Conservation (phyloP, 2,797 vertebrate species). For the Pterois miles region DNA sequence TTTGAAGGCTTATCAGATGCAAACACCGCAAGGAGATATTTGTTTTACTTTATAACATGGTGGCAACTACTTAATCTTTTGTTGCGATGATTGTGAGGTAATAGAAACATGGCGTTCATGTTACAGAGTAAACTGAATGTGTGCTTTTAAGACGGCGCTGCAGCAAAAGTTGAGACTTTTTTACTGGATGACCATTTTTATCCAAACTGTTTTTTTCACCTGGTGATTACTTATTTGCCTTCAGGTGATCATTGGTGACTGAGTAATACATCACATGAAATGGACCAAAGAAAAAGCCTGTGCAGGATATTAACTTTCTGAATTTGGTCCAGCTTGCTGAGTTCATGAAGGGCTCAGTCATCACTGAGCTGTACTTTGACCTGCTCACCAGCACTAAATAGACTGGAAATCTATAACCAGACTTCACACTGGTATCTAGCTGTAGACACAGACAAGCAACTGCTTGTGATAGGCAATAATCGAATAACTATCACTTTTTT, state of each 20-base stretch:
- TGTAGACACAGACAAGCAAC: too few species aligned
- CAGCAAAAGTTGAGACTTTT: background rate
- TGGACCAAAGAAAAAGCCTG: background rate
- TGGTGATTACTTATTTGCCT: background rate
- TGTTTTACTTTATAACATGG: too few species aligned
- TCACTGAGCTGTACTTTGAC: background rate
- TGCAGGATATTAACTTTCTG: background rate
- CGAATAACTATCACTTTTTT: too few species aligned
- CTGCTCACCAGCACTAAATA: background rate
- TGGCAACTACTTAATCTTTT: background rate
- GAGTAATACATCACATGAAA: background rate
- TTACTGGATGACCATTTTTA: background rate
- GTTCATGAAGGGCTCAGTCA: background rate
- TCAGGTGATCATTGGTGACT: background rate
- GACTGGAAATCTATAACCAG: background rate
- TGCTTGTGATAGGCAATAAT: too few species aligned
- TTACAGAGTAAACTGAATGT: background rate
- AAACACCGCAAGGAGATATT: background rate
- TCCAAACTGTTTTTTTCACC: background rate
- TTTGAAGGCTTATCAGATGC: background rate
- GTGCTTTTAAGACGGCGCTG: too few species aligned
- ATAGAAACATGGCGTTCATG: background rate
- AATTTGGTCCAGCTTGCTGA: background rate
- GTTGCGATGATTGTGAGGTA: background rate
- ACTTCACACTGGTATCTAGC: background rate